Conservation (phyloP, 2,797 vertebrate species). For the Cheracebus regulus region DNA sequence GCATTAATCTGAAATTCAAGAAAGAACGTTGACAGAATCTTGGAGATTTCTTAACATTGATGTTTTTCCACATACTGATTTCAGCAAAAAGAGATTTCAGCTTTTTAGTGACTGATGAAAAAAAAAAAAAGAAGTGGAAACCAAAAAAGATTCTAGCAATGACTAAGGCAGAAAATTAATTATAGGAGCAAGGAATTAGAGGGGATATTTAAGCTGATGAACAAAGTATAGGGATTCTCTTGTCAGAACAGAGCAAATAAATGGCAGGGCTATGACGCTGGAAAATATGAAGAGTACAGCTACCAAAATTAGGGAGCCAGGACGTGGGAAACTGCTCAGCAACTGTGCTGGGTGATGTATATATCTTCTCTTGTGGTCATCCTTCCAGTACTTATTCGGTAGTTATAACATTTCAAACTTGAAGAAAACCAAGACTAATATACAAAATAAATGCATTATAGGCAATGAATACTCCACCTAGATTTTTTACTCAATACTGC, state of each 20-base stretch:
- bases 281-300: neutral
- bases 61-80: neutral
- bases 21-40: neutral
- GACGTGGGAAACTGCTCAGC: accelerated
- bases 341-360: too few species aligned
- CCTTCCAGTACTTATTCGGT: neutral
- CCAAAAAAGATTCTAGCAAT: neutral
- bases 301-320: neutral
- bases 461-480: neutral
- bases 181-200: neutral
- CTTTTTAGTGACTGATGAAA: neutral
- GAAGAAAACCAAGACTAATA: neutral
- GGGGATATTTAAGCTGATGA: neutral
- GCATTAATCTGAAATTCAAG: neutral
- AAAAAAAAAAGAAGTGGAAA: neutral
- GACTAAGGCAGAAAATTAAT: neutral
- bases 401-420: neutral
- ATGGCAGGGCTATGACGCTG: accelerated
- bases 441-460: neutral
- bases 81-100: neutral
- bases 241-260: neutral
- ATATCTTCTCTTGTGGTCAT: neutral
- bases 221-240: too few species aligned
- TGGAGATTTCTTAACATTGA: neutral
- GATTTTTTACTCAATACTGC: neutral